Evolutionary conservation across 2,113 vertebrate species (phyloP).

Genomic region (Tetrao urogallus): DNA sequence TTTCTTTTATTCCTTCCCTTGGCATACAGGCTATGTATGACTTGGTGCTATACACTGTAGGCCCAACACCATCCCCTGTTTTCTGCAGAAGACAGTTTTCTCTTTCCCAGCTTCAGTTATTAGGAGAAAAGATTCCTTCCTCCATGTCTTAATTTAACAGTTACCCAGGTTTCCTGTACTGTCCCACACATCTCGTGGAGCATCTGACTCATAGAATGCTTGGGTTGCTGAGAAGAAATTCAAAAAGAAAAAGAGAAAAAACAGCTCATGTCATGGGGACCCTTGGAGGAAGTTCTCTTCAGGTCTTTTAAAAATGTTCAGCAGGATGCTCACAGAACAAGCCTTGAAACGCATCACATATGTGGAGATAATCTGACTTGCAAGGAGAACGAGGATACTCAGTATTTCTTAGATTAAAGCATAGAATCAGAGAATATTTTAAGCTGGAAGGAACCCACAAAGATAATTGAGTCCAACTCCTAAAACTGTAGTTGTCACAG

Average conservation of each 20-base stretch:
- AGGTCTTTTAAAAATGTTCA: background rate
- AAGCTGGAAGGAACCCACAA: background rate
- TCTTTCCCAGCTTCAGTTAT: background rate
- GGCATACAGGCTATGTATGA: background rate
- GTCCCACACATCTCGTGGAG: background rate
- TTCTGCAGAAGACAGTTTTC: background rate
- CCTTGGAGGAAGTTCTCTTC: background rate
- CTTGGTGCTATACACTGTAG: background rate
- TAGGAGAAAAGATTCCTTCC: background rate
- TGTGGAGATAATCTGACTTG: background rate
- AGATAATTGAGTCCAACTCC: background rate
- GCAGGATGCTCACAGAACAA: background rate
- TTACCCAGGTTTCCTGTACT: background rate
- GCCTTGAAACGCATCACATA: background rate
- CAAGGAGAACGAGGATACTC: background rate
- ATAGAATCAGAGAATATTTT: background rate
- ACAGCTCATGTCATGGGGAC: fast-evolving
- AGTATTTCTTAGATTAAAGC: background rate
- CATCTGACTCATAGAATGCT: background rate
- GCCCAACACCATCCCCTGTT: background rate
- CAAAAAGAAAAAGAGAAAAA: background rate
- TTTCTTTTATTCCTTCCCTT: background rate
- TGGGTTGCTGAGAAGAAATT: background rate
- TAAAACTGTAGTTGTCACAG: background rate
- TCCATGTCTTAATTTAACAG: background rate